Evolutionary conservation across 1,140 invertebrate genomes (phyloP), one percentile per base, ranked within the genome.

Genomic region (Steinernema feltiae): DNA sequence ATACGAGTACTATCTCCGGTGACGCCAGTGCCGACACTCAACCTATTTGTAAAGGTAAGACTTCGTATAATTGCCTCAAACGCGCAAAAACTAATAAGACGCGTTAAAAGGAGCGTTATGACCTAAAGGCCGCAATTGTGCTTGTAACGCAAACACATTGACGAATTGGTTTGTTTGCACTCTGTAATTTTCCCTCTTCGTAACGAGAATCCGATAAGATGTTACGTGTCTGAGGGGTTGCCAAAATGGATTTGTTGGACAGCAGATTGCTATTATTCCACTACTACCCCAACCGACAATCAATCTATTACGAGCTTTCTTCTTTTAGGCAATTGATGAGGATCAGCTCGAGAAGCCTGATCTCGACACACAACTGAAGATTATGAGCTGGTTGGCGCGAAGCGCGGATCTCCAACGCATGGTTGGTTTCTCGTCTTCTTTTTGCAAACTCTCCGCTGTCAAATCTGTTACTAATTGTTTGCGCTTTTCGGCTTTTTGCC

Each of bases 321-420:
- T 15, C 2, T 72, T 77, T 79, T 21, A 79, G 78, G 80, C 80
- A 2, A 77, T 81, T 18, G 80, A 81, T n/a, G 73, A 75, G 48
- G 72, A 81, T 21, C 70, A 78, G 27, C 63, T 81, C 1, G 79
- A 81, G 30, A 41, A 63, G 1, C 80, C 80, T 0, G 73, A 81
- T 71, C 53, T 75, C 15, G 63, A 81, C 31, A 74, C 79, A 12
- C 32, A 74, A 0, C 63, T 81, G 24, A 81, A 81, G 53, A 81
- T 81, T 27, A 41, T 81, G 35, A 46, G 77, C 71, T 81, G 80
- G 80, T 35, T 81, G 29, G 30, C 71, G 27, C 48, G 21, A 21
- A 32, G 18, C 32, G 30, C 63, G 1, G 41, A 32, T 32, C 31
- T 2, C 24, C 41, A 32, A 3, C 63, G 32, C 53, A 32, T 41